Base-by-base conservation (phyloP, 1,140 invertebrate species). In the Drepana arcuata region DNA sequence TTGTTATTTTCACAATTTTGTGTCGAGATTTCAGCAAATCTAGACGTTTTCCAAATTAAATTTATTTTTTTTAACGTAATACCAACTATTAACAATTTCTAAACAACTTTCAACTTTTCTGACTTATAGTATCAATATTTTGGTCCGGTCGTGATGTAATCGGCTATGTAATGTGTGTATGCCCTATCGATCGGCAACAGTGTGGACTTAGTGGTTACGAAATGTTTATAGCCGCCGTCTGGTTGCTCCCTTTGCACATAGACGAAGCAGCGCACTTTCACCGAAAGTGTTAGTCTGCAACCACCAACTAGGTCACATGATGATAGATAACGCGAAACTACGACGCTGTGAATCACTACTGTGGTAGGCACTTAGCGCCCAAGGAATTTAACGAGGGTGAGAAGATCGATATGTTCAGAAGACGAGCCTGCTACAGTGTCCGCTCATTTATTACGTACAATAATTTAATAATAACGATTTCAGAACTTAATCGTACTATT, bases 241-340 rank as follows among this genome's bases (percentile, higher is more conserved):
- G 39, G 42, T 54, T 35, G 44, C 43, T 61, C 50, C 56, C 45
- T 49, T 52, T 41, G 50, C 44, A 51, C 45, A 41, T 45, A 30
- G 34, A 44, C 34, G 53, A 49, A 39, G 48, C 58, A 66, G 70
- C 59, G 55, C 59, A 74, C 69, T 78, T 78, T 74, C 70, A 69
- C 70, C 64, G 46, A 60, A 49, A 62, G 59, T 46, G 44, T 46
- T 24, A 39, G 18, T 55, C 48, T 38, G 30, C 49, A 39, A 24
- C 37, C 24, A 41, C 39, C 58, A 68, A 61, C 51, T 69, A 44
- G 65, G 67, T 69, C 67, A 55, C 48, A 39, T 41, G 49, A 48
- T 46, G 41, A 34, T 45, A 53, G 33, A 56, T 49, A 48, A 62
- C 53, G 35, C 46, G 35, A 56, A 58, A 25, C 41, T 41, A 30